Evolutionary conservation across 1,140 invertebrate genomes (phyloP), one percentile per base, ranked within the genome.

Genomic region (Drosophila orosa): DNA sequence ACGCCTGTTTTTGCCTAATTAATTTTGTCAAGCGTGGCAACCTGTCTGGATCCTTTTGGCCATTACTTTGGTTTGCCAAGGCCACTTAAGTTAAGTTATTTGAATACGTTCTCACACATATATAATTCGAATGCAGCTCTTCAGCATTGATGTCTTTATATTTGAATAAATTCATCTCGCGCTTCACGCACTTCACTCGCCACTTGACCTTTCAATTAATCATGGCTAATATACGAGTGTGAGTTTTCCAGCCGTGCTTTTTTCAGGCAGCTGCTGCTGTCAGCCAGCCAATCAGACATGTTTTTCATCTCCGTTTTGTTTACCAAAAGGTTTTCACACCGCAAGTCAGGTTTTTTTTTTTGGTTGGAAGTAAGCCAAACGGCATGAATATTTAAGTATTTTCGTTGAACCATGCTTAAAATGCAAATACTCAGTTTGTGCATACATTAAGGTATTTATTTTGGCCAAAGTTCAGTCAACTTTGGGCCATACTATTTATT

Each of bases 201-300:
- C 66, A 47, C 45, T 66, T 86, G 83, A 87, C 83, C 82, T 86
- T 87, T 79, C 47, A 86, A 86, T 86, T 86, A 86, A 86, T 86
- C 82, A 86, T 73, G 63, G 56, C 55, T 86, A 72, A 85, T 75
- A 81, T 71, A 86, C 68, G 65, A 61, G 76, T 57, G 63, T 25
- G 50, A 76, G 56, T 66, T 85, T 78, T 81, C 54, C 68, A 63
- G 57, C 54, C 48, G 60, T 35, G 25, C 17, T 42, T 42, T 33
- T 29, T 80, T 71, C 59, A 66, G 68, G 74, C 74, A 81, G 78
- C 75, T 68, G 47, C 45, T 56, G 63, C 57, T 86, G 82, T 74
- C 78, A 75, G 60, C 42, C 66, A 33, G 15, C 56, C 62, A 63
- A 67, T 67, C 44, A 58, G 65, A 69, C 45, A 55, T 66, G 75